Evolutionary conservation across 1,140 invertebrate genomes (phyloP).

Genomic region (Drosophila erecta): DNA sequence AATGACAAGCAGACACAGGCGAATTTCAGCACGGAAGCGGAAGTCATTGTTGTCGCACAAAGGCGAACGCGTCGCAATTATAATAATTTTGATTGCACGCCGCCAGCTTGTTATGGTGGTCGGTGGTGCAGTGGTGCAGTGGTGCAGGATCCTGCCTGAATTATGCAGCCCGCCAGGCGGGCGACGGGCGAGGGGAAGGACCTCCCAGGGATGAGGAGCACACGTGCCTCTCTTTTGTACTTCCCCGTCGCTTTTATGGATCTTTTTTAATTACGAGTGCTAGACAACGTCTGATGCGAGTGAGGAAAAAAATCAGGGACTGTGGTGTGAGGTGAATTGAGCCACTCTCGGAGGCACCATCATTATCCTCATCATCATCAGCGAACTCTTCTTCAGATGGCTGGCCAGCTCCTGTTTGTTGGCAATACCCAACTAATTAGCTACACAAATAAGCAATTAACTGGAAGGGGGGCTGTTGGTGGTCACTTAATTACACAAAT

Average conservation of each 20-base stretch:
- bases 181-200: not conserved
- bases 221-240: conserved; percentile 52
- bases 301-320: not conserved
- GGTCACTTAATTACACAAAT: conserved; percentile 66
- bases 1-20: conserved; percentile 25
- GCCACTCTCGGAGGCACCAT: conserved; percentile 12
- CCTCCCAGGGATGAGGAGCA: conserved; percentile 11
- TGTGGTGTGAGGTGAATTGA: conserved; percentile 12
- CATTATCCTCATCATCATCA: not conserved
- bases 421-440: conserved; percentile 59
- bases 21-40: conserved; percentile 82
- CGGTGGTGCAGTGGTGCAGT: conserved; percentile 39
- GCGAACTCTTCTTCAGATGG: not conserved
- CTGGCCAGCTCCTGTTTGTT: conserved; percentile 40
- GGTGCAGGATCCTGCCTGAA: conserved; percentile 50
- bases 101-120: conserved; percentile 36
- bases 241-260: conserved; percentile 38
- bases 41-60: conserved; percentile 84
- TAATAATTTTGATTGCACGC: conserved; percentile 83
- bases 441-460: conserved; percentile 60
- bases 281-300: conserved; percentile 17
- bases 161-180: conserved; percentile 53
- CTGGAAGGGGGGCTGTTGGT: conserved; percentile 14
- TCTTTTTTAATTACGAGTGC: conserved; percentile 72
- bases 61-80: conserved; percentile 83